Evolutionary conservation across 2,113 vertebrate genomes (phyloP).

Genomic region (Solea solea): DNA sequence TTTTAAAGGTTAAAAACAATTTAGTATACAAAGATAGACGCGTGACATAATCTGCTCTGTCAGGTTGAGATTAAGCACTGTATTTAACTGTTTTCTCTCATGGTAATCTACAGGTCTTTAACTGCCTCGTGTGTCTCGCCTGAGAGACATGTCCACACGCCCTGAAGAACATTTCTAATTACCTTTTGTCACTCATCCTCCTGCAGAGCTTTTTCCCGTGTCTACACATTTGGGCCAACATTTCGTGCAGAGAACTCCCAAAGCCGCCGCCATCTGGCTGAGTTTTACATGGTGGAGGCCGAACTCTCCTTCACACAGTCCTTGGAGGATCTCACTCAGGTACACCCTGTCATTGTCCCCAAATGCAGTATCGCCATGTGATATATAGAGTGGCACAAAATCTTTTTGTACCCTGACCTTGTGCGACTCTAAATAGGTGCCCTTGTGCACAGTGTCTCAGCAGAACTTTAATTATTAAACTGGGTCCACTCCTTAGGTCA

Average conservation of each 20-base stretch:
- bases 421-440: constrained; percentile 26
- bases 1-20: no score
- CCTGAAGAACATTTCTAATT: constrained; percentile 3
- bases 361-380: neutral
- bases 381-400: constrained; percentile 1
- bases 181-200: constrained; percentile 16
- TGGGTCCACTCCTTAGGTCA: constrained; percentile 81
- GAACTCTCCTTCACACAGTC: constrained; percentile 91
- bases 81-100: no score
- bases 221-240: constrained; percentile 94
- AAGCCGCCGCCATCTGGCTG: constrained; percentile 92
- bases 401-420: neutral
- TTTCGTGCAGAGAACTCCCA: constrained; percentile 97
- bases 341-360: constrained; percentile 46
- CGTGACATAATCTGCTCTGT: no score
- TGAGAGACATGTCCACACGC: neutral
- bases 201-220: constrained; percentile 89
- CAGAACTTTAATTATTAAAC: constrained; percentile 64
- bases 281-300: constrained; percentile 99
- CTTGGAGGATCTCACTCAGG: constrained; percentile 91
- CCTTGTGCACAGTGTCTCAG: constrained; percentile 15
- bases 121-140: neutral
- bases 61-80: no score
- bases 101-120: no score
- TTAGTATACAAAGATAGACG: no score